Conservation (phyloP, 2,113 vertebrate species). For the Thryonomys swinderianus region DNA sequence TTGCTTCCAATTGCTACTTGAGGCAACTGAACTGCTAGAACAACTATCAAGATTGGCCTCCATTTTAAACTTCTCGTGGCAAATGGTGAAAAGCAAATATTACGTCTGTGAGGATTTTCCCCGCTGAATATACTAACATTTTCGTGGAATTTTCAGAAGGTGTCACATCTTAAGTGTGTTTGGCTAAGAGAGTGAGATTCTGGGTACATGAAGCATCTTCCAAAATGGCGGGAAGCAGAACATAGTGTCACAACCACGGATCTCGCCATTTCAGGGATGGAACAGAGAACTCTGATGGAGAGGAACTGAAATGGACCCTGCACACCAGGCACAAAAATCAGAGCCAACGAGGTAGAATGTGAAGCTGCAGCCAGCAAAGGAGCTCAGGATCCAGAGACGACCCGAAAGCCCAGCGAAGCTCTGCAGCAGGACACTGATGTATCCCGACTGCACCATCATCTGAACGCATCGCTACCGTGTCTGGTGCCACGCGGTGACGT, state of each 20-base stretch:
- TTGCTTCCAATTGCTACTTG: conserved; percentile 21
- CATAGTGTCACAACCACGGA: not conserved
- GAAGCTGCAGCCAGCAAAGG: not conserved
- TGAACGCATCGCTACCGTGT: not conserved
- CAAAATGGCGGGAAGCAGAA: not conserved
- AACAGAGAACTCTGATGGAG: not conserved
- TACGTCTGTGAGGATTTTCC: not conserved
- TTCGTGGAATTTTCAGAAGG: not conserved
- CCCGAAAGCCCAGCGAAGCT: not conserved
- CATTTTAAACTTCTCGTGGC: conserved; percentile 14
- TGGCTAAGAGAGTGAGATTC: conserved; percentile 1
- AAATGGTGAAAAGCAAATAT: not conserved
- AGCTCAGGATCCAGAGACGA: not conserved
- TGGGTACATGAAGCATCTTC: not conserved
- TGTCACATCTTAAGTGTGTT: not conserved
- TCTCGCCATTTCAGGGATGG: not conserved
- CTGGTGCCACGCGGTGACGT: not conserved
- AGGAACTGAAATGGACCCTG: not conserved
- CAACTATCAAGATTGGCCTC: conserved; percentile 5
- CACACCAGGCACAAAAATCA: not conserved
- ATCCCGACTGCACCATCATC: not conserved
- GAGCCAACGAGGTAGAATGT: not conserved
- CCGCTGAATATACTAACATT: not conserved
- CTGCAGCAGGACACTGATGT: not conserved
- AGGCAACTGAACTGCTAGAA: not conserved